phyloP scores from a whole-genome alignment of 2,113 vertebrate genomes.

The Sinocyclocheilus maitianheensis region DNA sequence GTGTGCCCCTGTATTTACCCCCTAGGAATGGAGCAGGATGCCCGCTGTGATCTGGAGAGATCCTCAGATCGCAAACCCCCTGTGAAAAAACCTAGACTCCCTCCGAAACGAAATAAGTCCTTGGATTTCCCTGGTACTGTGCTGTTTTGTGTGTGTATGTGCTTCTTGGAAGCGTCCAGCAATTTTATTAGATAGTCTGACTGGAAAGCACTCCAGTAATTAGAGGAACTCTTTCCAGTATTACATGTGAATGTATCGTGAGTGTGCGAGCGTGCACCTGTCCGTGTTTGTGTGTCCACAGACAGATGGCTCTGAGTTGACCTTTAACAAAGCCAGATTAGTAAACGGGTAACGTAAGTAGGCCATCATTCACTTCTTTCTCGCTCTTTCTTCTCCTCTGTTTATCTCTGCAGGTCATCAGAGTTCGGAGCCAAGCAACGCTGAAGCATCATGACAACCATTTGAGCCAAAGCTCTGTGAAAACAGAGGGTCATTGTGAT shows the following conservation, averaged over 20 bases:
- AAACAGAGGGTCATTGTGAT: slow-evolving; percentile 23
- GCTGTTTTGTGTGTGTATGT: slow-evolving; percentile 54
- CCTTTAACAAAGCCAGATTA: slow-evolving; percentile 51
- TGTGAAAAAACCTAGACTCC: slow-evolving; percentile 74
- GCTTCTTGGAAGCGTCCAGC: not conserved
- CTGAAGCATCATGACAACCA: slow-evolving; percentile 70
- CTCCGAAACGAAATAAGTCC: slow-evolving; percentile 76
- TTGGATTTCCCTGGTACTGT: slow-evolving; percentile 73
- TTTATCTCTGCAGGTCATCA: slow-evolving; percentile 66
- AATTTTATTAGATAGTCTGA: not conserved
- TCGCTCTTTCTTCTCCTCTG: not conserved
- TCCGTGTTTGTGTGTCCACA: slow-evolving; percentile 20
- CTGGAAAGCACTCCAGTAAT: slow-evolving; percentile 22
- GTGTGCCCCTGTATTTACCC: slow-evolving; percentile 57
- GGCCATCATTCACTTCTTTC: slow-evolving; percentile 27
- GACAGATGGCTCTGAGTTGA: slow-evolving; percentile 49
- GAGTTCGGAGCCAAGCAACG: slow-evolving; percentile 65
- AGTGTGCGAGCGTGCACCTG: slow-evolving; percentile 17
- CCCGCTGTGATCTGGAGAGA: slow-evolving; percentile 73
- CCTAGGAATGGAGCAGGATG: slow-evolving; percentile 73
- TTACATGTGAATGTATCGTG: slow-evolving; percentile 8
- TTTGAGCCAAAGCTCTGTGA: slow-evolving; percentile 29
- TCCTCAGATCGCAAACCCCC: slow-evolving; percentile 74
- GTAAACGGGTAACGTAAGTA: slow-evolving; percentile 29
- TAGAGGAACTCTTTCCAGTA: slow-evolving; percentile 3